Conservation (phyloP, 2,888 invertebrate species). For the Cephus spinipes region DNA sequence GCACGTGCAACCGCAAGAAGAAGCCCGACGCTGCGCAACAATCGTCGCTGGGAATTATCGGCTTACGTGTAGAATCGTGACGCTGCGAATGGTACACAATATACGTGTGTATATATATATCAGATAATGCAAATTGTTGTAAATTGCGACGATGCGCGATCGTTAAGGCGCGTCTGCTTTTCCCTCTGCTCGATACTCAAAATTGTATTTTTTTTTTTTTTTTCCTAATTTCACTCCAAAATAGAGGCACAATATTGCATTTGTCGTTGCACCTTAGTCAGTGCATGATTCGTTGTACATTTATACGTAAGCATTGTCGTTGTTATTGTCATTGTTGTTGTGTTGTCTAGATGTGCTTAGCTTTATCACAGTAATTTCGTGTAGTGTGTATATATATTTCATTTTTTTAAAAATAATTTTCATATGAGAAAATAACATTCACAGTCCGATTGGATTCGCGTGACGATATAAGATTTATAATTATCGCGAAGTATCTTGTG, state of each 20-base stretch:
- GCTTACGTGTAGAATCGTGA: neutral
- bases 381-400: neutral
- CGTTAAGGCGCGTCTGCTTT: neutral
- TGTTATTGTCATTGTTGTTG: constrained; percentile 8
- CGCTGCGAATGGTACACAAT: neutral
- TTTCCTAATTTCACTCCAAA: neutral
- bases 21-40: neutral
- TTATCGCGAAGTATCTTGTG: neutral
- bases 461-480: neutral
- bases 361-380: neutral
- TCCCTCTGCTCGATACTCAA: neutral
- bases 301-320: neutral
- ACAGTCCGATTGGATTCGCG: neutral
- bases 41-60: neutral
- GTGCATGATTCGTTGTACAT: neutral
- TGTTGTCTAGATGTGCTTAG: neutral
- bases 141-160: too few species aligned
- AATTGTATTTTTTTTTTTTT: neutral
- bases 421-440: neutral
- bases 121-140: neutral
- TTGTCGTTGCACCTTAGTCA: neutral
- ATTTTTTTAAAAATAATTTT: neutral
- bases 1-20: neutral
- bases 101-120: neutral
- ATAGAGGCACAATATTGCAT: neutral